Base-by-base conservation (phyloP, 2,888 invertebrate species). In the Noctua comes region DNA sequence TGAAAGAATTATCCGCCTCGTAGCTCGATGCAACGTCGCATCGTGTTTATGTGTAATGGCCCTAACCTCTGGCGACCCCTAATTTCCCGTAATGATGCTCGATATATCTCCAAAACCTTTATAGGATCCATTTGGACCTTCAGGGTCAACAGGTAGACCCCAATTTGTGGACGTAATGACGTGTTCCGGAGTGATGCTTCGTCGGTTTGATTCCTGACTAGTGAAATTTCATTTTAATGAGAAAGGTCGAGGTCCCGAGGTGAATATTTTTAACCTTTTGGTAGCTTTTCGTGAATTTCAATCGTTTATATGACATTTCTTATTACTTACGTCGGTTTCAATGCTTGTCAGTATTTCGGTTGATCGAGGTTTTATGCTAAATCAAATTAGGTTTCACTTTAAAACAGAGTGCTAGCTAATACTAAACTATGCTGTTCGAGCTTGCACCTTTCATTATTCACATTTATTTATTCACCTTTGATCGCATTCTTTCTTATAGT, bases 81-180 rank as follows among this genome's bases (percentile, higher is more conserved):
- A 84, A 89, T 89, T 86, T 89, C 80, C 86, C 72, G 83, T 83
- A 89, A 87, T 78, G 86, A 83, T 76, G 71, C 76, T 74, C 76
- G n/a, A 88, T 89, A 88, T 79, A 82, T 89, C 86, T 84, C 68
- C 11, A 21, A 78, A 68, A 77, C 80, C 79, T 88, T 88, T 87
- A 77, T 73, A 73, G 66, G 72, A 79, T 79, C 84, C 77, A 80
- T 88, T 88, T 79, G 73, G 79, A 79, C 83, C 86, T 77, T 65
- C 83, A 65, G 83, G 86, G 88, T 81, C 83, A 86, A 80, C 83
- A 86, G 80, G 69, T 87, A 80, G 83, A 88, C 88, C 89, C 87
- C 86, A 90, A 89, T 90, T 90, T 89, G 90, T 88, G 80, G 68
- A 68, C 59, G 84, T 88, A 89, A 90, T 81, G 89, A 85, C 79